Evolutionary conservation across 92 coral and sea anemone species (phyloP).

Genomic region (Diadumene lineata): DNA sequence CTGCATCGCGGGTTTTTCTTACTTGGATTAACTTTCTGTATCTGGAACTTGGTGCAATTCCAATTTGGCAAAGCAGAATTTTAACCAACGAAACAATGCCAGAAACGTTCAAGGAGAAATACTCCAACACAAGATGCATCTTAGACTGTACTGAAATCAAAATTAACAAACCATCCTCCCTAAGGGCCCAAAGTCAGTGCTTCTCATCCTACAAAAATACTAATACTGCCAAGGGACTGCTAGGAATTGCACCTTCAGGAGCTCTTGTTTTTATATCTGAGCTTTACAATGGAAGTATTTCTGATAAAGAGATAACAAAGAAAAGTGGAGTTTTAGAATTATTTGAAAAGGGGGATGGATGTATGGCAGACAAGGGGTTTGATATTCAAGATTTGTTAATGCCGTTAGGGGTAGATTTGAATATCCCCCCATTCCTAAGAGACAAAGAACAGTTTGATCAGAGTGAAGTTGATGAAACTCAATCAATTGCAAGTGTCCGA

Average conservation of each 20-base stretch:
- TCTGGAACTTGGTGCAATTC: background rate
- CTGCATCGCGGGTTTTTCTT: background rate
- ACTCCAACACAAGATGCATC: background rate
- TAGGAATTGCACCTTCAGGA: background rate
- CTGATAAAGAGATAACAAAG: no score
- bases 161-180: background rate
- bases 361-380: no score
- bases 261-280: slow-evolving; percentile 1
- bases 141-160: no score
- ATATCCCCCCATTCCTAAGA: no score
- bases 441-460: no score
- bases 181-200: background rate
- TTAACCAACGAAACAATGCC: background rate
- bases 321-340: no score
- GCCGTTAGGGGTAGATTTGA: no score
- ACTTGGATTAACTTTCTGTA: slow-evolving; percentile 9
- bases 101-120: background rate
- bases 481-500: no score
- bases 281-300: no score
- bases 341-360: no score
- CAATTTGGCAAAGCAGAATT: background rate
- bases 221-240: background rate
- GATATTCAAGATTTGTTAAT: no score
- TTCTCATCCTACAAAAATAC: background rate
- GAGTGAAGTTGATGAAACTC: no score